A percentile compares a stretch with the other conserved stretches of the same genome.
These are phyloP conservation scores for Madoqua kirkii DNA, from an alignment of 2,113 vertebrate genomes.

Conservation along the genomic window DNA sequence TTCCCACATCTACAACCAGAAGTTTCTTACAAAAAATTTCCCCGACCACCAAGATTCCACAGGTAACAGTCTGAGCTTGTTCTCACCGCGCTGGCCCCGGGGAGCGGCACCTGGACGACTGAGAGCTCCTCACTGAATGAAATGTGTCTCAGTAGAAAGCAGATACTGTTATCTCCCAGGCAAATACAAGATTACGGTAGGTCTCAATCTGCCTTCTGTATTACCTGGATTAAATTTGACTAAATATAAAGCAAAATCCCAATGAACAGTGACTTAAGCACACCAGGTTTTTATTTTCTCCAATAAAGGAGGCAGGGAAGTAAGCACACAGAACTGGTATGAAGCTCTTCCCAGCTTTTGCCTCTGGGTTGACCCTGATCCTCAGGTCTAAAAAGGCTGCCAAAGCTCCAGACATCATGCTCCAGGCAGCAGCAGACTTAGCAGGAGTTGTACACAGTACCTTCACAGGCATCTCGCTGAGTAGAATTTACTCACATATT, in stretches of 20 bases:
- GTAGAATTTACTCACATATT: background rate
- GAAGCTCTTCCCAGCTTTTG: background rate
- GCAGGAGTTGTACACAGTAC: background rate
- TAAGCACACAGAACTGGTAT: background rate
- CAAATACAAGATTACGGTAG: background rate
- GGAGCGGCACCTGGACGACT: background rate
- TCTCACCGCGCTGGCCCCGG: background rate
- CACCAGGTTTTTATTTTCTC: background rate
- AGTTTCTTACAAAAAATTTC: background rate
- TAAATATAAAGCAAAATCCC: background rate
- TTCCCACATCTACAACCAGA: background rate
- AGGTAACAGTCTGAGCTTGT: background rate
- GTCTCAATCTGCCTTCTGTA: background rate
- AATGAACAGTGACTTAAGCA: background rate
- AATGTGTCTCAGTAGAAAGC: background rate
- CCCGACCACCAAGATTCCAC: background rate
- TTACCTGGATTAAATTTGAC: background rate
- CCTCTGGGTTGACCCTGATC: background rate
- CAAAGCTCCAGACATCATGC: background rate
- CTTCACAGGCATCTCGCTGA: background rate
- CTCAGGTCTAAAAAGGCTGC: background rate
- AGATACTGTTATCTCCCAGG: background rate
- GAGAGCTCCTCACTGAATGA: background rate
- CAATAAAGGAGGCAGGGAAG: background rate
- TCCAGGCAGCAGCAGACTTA: background rate